phyloP scores from a whole-genome alignment of 2,113 vertebrate genomes.

The Camarhynchus parvulus region DNA sequence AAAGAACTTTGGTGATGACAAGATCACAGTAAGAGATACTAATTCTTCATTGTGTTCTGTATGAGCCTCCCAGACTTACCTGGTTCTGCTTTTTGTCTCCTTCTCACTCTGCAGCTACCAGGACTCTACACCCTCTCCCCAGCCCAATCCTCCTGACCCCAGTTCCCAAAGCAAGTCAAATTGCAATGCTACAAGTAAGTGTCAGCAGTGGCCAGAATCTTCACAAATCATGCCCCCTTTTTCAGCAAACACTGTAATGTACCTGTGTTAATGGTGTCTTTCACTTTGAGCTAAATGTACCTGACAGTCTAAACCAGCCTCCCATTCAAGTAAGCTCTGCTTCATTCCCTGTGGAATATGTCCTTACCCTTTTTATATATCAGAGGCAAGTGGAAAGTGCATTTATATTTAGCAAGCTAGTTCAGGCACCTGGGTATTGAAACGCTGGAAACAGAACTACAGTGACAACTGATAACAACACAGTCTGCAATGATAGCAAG shows the following conservation, averaged over 20 bases:
- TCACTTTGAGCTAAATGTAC: neutral
- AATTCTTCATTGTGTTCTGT: neutral
- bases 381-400: neutral
- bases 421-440: neutral
- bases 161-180: neutral
- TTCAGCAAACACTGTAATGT: neutral
- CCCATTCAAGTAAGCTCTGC: neutral
- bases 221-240: neutral
- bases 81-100: neutral
- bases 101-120: neutral
- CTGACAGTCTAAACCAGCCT: neutral
- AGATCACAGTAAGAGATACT: rapidly evolving
- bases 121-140: neutral
- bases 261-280: neutral
- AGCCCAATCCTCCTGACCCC: neutral
- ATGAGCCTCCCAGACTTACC: neutral
- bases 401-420: neutral
- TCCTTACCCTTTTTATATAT: neutral
- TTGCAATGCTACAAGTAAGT: neutral
- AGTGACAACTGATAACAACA: neutral
- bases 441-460: neutral
- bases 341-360: neutral
- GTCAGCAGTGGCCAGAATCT: neutral
- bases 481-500: neutral
- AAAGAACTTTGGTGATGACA: neutral